A percentile compares a stretch with the other conserved stretches of the same genome.
Evolutionary conservation across 2,797 vertebrate genomes (phyloP).

Genomic region (Alca torda): DNA sequence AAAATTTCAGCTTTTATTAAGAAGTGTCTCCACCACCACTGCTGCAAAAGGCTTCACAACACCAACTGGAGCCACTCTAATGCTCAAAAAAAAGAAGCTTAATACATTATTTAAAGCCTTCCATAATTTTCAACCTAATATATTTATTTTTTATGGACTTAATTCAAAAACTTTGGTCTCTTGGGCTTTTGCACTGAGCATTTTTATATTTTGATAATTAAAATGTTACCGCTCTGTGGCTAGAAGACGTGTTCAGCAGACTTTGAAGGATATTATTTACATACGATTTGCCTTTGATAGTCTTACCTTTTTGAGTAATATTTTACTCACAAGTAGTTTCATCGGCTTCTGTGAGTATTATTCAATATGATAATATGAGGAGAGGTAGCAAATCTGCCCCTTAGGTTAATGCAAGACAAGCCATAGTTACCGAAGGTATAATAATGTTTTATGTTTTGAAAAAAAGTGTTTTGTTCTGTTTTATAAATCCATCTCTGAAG

Average conservation of each 20-base stretch:
- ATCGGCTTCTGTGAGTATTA: background rate
- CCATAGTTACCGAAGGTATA: background rate
- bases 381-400: background rate
- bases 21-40: background rate
- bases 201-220: slow-evolving; percentile 28
- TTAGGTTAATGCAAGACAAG: slow-evolving; percentile 8
- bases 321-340: slow-evolving; percentile 19
- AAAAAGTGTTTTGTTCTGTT: background rate
- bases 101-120: slow-evolving; percentile 21
- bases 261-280: slow-evolving; percentile 46
- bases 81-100: background rate
- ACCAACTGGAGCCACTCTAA: background rate
- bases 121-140: background rate
- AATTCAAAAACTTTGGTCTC: slow-evolving; percentile 8
- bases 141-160: slow-evolving; percentile 22
- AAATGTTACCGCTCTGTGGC: background rate
- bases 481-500: background rate
- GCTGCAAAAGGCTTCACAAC: background rate
- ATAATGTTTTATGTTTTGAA: background rate
- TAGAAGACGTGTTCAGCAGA: background rate
- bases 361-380: background rate
- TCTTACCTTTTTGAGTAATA: background rate
- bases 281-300: slow-evolving; percentile 25
- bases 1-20: background rate
- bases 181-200: background rate